Evolutionary conservation across 2,888 invertebrate species (phyloP).

Genomic region (Mythimna pallens): DNA sequence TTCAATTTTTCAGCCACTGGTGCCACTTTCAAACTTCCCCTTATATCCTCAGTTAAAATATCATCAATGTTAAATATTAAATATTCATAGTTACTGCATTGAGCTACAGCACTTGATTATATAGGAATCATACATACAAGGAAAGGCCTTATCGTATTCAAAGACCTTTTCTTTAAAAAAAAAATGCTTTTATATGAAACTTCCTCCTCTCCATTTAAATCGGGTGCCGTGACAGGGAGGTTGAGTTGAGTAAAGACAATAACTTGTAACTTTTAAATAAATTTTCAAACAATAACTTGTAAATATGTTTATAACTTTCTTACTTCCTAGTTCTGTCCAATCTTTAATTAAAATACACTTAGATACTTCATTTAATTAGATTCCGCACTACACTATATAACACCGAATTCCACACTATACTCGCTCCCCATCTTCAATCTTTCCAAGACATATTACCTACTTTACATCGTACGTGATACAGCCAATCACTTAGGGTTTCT

Average conservation of each 20-base stretch:
- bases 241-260: neutral
- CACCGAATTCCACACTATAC: neutral
- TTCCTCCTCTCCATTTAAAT: neutral
- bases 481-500: constrained; percentile 65
- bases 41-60: too few relatives aligned
- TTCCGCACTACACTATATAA: too few relatives aligned
- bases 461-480: constrained; percentile 39
- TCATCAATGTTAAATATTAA: too few relatives aligned
- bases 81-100: too few relatives aligned
- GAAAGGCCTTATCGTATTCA: too few relatives aligned
- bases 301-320: neutral
- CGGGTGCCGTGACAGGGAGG: neutral
- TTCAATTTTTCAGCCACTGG: too few relatives aligned
- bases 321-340: neutral
- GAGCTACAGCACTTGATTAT: too few relatives aligned
- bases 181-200: too few relatives aligned
- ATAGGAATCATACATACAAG: too few relatives aligned
- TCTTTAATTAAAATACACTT: neutral
- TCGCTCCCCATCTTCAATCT: constrained; percentile 20
- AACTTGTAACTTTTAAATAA: too few relatives aligned
- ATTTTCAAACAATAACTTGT: neutral
- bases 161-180: too few relatives aligned
- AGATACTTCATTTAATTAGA: neutral
- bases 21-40: too few relatives aligned
- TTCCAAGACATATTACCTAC: constrained; percentile 19